Percentiles rank a stretch among this genome's conserved stretches.
Conservation (phyloP, 2,888 invertebrate species). For the Brachyptera risi region DNA sequence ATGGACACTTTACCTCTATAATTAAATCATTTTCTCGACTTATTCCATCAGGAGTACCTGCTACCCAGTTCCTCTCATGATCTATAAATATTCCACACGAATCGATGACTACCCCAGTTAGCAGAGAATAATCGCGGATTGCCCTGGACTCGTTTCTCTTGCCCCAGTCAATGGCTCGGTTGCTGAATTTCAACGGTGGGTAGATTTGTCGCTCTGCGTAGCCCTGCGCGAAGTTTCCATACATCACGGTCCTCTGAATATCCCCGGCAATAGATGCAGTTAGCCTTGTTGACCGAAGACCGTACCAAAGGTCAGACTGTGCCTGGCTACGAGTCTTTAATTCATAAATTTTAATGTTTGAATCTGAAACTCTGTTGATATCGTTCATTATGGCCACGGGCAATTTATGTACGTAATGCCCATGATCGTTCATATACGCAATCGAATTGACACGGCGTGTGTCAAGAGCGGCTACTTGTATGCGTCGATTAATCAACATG, state of each 20-base stretch:
- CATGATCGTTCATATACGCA: neutral
- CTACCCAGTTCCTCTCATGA: neutral
- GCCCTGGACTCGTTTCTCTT: neutral
- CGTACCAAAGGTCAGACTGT: neutral
- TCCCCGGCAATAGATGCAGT: neutral
- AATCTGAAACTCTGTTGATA: neutral
- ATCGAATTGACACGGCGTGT: neutral
- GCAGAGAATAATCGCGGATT: neutral
- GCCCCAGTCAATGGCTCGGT: neutral
- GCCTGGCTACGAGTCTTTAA: neutral
- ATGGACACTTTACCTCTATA: slow-evolving; percentile 1
- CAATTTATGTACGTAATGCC: neutral
- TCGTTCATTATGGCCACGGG: neutral
- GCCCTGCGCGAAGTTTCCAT: neutral
- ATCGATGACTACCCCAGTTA: neutral
- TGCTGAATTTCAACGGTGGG: neutral
- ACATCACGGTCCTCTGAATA: neutral
- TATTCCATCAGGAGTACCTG: neutral
- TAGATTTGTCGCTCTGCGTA: neutral
- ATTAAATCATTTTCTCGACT: neutral
- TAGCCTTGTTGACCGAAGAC: neutral
- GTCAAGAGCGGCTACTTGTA: neutral
- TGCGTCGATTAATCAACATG: neutral
- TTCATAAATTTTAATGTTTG: neutral
- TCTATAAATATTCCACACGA: neutral